phyloP scores from a whole-genome alignment of 2,797 vertebrate genomes.

The Prionace glauca region DNA sequence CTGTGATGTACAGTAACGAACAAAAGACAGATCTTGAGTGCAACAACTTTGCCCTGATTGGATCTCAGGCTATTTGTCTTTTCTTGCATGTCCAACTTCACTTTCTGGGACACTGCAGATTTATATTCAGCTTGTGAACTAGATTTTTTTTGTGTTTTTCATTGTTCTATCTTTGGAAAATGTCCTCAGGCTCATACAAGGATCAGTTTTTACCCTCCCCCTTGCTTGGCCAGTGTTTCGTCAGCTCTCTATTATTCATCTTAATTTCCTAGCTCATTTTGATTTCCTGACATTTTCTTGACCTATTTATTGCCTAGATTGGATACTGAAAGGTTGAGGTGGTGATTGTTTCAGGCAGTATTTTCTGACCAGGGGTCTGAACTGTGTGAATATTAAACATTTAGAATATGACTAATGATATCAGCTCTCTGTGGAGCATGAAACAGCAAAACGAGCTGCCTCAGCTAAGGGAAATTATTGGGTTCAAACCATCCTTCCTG shows the following conservation, averaged over 20 bases:
- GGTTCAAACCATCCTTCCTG: neutral
- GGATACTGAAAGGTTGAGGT: slow-evolving; percentile 49
- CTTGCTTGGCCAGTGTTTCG: slow-evolving; percentile 11
- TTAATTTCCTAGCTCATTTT: slow-evolving; percentile 50
- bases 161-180: neutral
- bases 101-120: slow-evolving; percentile 5
- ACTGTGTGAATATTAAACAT: slow-evolving; percentile 37
- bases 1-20: neutral
- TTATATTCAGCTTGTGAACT: neutral
- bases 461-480: slow-evolving; percentile 66
- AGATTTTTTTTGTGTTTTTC: slow-evolving; percentile 21
- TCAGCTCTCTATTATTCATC: slow-evolving; percentile 51
- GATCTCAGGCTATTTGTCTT: slow-evolving; percentile 1
- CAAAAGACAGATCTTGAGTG: neutral
- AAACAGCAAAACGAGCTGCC: slow-evolving; percentile 68
- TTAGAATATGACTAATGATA: slow-evolving; percentile 40
- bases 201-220: neutral
- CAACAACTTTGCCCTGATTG: neutral
- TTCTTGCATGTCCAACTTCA: neutral
- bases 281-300: slow-evolving; percentile 51
- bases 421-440: slow-evolving; percentile 48
- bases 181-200: neutral
- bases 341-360: slow-evolving; percentile 42
- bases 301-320: slow-evolving; percentile 44
- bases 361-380: slow-evolving; percentile 40